Percentiles rank a stretch among this genome's conserved stretches.
Conservation (phyloP, 2,888 invertebrate species). For the Drosophila mercatorum region DNA sequence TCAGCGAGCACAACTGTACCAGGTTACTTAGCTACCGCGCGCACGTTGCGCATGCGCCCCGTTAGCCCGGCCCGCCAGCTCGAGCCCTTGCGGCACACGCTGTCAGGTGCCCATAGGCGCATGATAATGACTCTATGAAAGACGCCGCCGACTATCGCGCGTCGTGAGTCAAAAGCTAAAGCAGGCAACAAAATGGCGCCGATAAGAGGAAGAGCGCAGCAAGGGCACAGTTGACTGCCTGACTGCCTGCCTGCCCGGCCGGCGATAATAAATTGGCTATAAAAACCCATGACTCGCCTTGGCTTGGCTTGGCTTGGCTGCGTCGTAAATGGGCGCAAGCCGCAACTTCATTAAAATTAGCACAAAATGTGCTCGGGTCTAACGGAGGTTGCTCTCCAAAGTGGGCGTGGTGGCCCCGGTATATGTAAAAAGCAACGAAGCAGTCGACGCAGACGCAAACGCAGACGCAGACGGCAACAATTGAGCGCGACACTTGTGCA, state of each 20-base stretch:
- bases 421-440: constrained; percentile 10
- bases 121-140: background rate
- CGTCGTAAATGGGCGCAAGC: constrained; percentile 11
- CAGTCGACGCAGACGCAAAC: constrained; percentile 10
- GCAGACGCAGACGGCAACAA: constrained; percentile 6
- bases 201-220: constrained; percentile 2
- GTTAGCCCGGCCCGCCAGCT: background rate
- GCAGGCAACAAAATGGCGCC: constrained; percentile 39
- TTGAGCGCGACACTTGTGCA: constrained; percentile 62
- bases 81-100: background rate
- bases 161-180: constrained; percentile 3
- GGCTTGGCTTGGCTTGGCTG: constrained; percentile 28
- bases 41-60: constrained; percentile 7
- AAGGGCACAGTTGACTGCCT: background rate
- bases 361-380: constrained; percentile 16
- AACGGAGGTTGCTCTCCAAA: constrained; percentile 2
- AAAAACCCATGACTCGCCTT: constrained; percentile 56
- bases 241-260: background rate
- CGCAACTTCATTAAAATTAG: constrained; percentile 59
- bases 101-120: constrained; percentile 2
- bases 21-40: background rate
- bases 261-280: constrained; percentile 41
- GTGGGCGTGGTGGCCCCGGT: constrained; percentile 26
- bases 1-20: constrained; percentile 1
- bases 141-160: background rate